Percentiles rank a stretch among this genome's conserved stretches.
phyloP scores from a whole-genome alignment of 2,888 invertebrate species.

The Oscheius onirici region DNA sequence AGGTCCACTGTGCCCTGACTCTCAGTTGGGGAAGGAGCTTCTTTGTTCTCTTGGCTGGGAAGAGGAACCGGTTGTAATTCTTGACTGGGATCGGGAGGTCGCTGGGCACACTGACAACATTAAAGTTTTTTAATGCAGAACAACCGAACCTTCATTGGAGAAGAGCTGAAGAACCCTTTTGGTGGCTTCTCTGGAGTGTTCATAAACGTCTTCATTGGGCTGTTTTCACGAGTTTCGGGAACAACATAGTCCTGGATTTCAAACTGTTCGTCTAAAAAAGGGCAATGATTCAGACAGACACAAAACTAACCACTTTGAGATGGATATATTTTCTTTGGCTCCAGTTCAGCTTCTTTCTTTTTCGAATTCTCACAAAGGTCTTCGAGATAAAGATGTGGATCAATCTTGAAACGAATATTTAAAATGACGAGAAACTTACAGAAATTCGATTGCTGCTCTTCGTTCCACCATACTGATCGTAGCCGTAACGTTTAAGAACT shows the following conservation, averaged over 20 bases:
- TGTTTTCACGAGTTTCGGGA: background rate
- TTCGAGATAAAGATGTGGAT: constrained; percentile 3
- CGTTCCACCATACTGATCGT: background rate
- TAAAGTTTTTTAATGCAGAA: too few species aligned
- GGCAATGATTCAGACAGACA: background rate
- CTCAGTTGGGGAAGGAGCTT: background rate
- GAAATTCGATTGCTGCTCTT: background rate
- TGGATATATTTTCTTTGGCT: background rate
- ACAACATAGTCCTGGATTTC: background rate
- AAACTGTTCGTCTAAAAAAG: background rate
- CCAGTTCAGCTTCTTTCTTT: background rate
- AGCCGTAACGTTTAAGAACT: constrained; percentile 21
- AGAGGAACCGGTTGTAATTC: background rate
- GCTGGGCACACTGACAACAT: background rate
- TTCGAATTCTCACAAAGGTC: constrained; percentile 4
- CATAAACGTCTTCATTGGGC: background rate
- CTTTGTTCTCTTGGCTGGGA: background rate
- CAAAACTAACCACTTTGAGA: too few species aligned
- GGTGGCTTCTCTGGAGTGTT: background rate
- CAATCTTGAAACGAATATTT: background rate
- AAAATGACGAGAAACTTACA: background rate
- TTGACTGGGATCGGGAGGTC: background rate
- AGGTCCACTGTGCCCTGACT: background rate
- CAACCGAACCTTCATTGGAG: background rate
- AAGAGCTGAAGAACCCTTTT: background rate